Evolutionary conservation across 2,888 invertebrate species (phyloP).

Genomic region (Epiblema foenella): DNA sequence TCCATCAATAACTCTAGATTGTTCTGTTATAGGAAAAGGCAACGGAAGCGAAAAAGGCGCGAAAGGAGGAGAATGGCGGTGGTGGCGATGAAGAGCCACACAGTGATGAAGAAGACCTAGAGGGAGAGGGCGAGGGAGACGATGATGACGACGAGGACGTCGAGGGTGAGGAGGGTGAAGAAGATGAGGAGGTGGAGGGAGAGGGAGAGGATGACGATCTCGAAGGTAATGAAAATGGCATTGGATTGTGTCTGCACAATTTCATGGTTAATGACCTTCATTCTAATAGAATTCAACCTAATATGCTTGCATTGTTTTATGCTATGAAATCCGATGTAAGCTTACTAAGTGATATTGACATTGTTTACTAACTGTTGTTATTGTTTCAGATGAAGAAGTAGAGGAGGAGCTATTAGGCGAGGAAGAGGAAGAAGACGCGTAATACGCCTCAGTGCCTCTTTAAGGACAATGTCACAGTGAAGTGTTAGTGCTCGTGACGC

Average conservation of each 20-base stretch:
- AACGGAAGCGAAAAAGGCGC: conserved; percentile 91
- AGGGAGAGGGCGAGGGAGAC: conserved; percentile 85
- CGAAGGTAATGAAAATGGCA: conserved; percentile 77
- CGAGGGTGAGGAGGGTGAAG: conserved; percentile 86
- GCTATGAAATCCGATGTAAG: not conserved
- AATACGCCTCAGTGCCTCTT: conserved; percentile 78
- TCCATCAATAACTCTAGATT: conserved; percentile 35
- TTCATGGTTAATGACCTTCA: too few relatives aligned
- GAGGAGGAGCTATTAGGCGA: conserved; percentile 81
- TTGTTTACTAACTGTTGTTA: conserved; percentile 34
- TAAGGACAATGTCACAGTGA: conserved; percentile 85
- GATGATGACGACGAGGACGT: conserved; percentile 87
- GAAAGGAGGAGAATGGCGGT: conserved; percentile 91
- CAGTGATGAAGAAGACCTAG: conserved; percentile 88
- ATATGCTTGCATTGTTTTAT: not conserved
- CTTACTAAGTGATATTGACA: not conserved
- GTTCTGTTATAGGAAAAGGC: conserved; percentile 86
- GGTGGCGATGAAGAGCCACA: conserved; percentile 85
- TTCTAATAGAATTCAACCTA: too few relatives aligned
- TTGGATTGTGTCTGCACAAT: too few relatives aligned
- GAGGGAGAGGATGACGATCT: conserved; percentile 88
- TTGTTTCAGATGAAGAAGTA: conserved; percentile 82
- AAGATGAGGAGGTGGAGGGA: conserved; percentile 86
- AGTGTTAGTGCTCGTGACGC: conserved; percentile 83
- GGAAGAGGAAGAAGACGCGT: conserved; percentile 84